These are phyloP conservation scores for Poeciliopsis turrubarensis DNA, from an alignment of 2,113 vertebrate genomes.

Conservation along the genomic window DNA sequence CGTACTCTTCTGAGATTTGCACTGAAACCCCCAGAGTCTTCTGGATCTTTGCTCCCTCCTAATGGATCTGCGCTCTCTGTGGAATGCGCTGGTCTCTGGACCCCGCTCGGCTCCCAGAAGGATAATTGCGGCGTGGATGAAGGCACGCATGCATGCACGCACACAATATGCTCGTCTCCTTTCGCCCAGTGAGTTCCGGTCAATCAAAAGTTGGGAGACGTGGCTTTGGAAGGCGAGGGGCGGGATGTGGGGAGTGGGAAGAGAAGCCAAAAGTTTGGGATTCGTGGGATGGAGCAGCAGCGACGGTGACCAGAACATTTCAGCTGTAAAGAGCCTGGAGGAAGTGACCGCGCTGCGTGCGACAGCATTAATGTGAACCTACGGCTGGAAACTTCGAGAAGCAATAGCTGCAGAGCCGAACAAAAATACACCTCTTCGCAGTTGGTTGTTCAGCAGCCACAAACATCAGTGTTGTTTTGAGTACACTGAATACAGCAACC, in stretches of 20 bases:
- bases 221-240: not conserved
- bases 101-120: conserved; percentile 48
- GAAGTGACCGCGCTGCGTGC: not conserved
- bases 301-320: conserved; percentile 22
- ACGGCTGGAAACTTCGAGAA: not conserved
- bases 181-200: conserved; percentile 39
- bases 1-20: conserved; percentile 53
- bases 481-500: not conserved
- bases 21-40: conserved; percentile 45
- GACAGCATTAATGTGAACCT: not conserved
- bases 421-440: not conserved
- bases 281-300: not conserved
- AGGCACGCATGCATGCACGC: conserved; percentile 56
- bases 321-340: not conserved
- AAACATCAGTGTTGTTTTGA: not conserved
- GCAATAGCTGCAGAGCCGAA: not conserved
- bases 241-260: not conserved
- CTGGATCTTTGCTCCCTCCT: conserved; percentile 34
- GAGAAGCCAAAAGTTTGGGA: conserved; percentile 10
- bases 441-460: not conserved
- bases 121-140: conserved; percentile 44
- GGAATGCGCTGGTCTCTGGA: conserved; percentile 62
- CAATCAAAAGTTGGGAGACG: conserved; percentile 19
- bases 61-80: conserved; percentile 43
- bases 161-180: conserved; percentile 40